phyloP scores from a whole-genome alignment of 2,888 invertebrate genomes.

The Polyommatus icarus region DNA sequence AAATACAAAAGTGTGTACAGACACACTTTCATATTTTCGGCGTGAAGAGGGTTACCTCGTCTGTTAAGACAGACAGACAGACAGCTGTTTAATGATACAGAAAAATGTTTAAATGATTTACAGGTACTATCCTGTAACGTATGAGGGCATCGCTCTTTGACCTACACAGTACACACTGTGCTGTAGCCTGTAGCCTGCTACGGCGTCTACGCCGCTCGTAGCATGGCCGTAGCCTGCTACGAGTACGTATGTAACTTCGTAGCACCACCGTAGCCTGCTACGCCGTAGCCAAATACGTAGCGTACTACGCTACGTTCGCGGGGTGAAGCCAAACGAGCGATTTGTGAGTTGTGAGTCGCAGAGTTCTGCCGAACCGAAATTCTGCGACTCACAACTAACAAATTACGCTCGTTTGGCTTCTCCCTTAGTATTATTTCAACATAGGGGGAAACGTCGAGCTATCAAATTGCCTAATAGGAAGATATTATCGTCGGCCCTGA shows the following conservation, averaged over 20 bases:
- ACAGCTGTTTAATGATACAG: too few species aligned
- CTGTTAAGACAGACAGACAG: too few species aligned
- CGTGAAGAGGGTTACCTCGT: too few species aligned
- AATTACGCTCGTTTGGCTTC: too few species aligned
- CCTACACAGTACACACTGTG: background rate
- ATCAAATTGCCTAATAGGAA: background rate
- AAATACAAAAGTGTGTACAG: too few species aligned
- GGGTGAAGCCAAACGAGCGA: too few species aligned
- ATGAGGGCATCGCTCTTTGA: background rate
- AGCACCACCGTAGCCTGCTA: background rate
- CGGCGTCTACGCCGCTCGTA: background rate
- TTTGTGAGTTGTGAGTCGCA: too few species aligned
- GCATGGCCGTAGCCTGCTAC: background rate
- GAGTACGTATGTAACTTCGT: background rate
- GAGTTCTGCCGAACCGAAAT: too few species aligned
- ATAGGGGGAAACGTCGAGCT: background rate
- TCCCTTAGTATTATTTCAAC: background rate
- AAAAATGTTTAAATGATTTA: too few species aligned
- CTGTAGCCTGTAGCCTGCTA: background rate
- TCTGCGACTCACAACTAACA: too few species aligned
- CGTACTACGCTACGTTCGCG: background rate
- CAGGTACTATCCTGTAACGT: background rate
- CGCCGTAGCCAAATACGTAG: background rate
- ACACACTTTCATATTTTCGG: too few species aligned
- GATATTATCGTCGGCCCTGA: background rate